Percentiles rank a stretch among this genome's conserved stretches.
Evolutionary conservation across 2,888 invertebrate species (phyloP).

Genomic region (Drosophila robusta): DNA sequence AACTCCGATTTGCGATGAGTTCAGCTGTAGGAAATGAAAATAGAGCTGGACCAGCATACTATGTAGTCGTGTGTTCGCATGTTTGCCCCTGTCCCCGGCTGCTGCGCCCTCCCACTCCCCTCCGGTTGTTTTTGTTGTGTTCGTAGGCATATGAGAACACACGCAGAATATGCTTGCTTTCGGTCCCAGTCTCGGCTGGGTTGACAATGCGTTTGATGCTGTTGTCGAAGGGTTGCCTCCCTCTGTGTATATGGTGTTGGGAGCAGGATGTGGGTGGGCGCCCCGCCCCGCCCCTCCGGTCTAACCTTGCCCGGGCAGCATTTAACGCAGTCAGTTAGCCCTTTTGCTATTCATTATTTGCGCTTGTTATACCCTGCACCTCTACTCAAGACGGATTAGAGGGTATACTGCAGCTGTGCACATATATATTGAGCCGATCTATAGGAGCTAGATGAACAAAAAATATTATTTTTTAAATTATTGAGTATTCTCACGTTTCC

Average conservation of each 20-base stretch:
- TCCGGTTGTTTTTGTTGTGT: background rate
- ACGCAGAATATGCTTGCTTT: slow-evolving; percentile 23
- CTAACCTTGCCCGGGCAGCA: background rate
- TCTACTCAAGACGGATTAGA: too few species aligned
- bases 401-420: too few species aligned
- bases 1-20: slow-evolving; percentile 17
- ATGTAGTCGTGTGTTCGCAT: background rate
- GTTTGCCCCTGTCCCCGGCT: background rate
- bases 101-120: background rate
- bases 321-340: slow-evolving; percentile 26
- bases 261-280: too few species aligned
- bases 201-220: slow-evolving; percentile 53
- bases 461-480: too few species aligned
- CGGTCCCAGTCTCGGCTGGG: slow-evolving; percentile 49
- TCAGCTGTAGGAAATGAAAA: slow-evolving; percentile 18
- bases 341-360: slow-evolving; percentile 47
- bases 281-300: too few species aligned
- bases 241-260: background rate
- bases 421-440: too few species aligned
- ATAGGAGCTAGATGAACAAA: too few species aligned
- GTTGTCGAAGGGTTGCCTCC: slow-evolving; percentile 10
- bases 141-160: slow-evolving; percentile 25
- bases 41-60: slow-evolving; percentile 1
- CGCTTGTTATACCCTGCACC: slow-evolving; percentile 3
- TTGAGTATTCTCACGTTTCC: too few species aligned